Evolutionary conservation across 2,888 invertebrate species (phyloP).

Genomic region (Heliconius sara): DNA sequence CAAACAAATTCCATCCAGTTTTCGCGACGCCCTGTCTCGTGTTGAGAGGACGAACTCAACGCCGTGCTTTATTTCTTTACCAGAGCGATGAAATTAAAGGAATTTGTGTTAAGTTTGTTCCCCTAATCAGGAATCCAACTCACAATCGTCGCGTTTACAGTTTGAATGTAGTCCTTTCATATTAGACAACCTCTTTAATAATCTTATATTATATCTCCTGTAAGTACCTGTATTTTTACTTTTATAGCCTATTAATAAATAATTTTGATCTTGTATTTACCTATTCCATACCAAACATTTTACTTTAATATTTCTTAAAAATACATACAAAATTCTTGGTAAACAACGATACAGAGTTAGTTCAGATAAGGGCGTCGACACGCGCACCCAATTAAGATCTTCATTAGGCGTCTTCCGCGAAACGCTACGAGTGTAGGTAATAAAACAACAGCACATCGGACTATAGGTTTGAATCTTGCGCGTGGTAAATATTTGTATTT

Average conservation of each 20-base stretch:
- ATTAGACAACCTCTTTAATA: too few relatives aligned
- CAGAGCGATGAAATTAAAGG: not conserved
- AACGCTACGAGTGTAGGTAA: constrained; percentile 52
- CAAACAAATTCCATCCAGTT: too few relatives aligned
- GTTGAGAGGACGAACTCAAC: not conserved
- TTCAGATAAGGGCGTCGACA: constrained; percentile 64
- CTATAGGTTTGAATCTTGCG: constrained; percentile 5
- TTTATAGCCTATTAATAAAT: not conserved
- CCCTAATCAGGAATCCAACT: not conserved
- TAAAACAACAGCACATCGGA: not conserved
- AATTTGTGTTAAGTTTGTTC: not conserved
- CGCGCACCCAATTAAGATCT: constrained; percentile 78
- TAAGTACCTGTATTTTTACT: too few relatives aligned
- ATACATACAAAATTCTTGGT: constrained; percentile 16
- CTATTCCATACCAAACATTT: not conserved
- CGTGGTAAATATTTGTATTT: not conserved
- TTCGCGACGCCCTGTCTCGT: too few relatives aligned
- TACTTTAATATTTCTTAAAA: constrained; percentile 15
- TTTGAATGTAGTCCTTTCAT: not conserved
- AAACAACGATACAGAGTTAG: constrained; percentile 19
- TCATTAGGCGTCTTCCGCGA: constrained; percentile 78
- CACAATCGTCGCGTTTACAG: not conserved
- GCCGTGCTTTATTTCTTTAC: not conserved
- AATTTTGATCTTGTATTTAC: not conserved
- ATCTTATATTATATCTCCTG: too few relatives aligned